Evolutionary conservation across 1,140 invertebrate species (phyloP), one percentile per base, ranked within the genome.

Genomic region (Nebria ingens): DNA sequence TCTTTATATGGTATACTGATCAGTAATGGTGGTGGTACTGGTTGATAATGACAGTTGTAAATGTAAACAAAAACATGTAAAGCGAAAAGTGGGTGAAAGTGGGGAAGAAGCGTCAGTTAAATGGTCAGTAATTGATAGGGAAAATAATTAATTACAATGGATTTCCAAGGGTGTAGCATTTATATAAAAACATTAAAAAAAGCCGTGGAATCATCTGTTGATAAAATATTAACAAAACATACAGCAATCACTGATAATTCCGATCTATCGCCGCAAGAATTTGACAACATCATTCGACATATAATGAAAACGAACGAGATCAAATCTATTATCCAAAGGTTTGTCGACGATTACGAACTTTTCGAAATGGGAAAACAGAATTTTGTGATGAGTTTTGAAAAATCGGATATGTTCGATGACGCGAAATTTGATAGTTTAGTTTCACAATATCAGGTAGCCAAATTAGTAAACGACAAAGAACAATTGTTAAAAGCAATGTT

Each of bases 381-480:
- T 56, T 2, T 53, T 59, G 34, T 51, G 54, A 2, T 29, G 42
- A 51, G 21, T 59, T 25, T 34, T 56, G 1, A 54, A 42, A 22
- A 54, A 53, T 15, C 45, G 42, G 17, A 55, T 51, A 29, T 53
- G 53, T 22, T 51, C 53, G 25, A 59, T 54, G 15, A 59, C 49
- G 54, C 51, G 51, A 49, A 56, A 52, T 21, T 21, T 19, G 12
- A 21, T 20, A 23, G 21, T 52, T 52, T 21, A 13, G 3, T 4
- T 20, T 19, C 19, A 6, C 51, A 52, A 9, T 4, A 45, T 2
- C 23, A 55, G 21, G n/a, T 21, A 2, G 21, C 9, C 17, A 45
- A 20, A 23, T 34, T 9, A 9, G 6, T 21, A 6, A 12, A 29
- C 19, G 21, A 9, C 4, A 38, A 55, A 17, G 2, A 21, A 6